Evolutionary conservation across 2,113 vertebrate genomes (phyloP).

Genomic region (Xiphophorus maculatus): DNA sequence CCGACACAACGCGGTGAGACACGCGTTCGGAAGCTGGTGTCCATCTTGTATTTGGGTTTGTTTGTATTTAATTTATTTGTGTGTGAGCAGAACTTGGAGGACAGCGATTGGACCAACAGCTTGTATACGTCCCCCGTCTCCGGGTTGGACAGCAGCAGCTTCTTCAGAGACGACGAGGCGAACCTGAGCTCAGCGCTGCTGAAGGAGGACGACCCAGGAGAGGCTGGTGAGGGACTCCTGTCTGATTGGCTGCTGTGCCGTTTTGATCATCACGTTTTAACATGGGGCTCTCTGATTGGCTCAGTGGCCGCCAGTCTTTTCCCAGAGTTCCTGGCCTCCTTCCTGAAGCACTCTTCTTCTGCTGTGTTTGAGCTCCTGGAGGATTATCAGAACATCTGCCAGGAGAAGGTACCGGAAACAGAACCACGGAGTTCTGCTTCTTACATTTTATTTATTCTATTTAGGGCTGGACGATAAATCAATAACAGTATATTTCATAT

Average conservation of each 20-base stretch:
- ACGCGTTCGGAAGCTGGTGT: not conserved
- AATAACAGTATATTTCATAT: too few species aligned
- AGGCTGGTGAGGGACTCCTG: slow-evolving; percentile 82
- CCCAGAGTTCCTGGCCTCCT: slow-evolving; percentile 89
- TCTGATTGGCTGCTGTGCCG: not conserved
- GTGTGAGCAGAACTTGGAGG: slow-evolving; percentile 82
- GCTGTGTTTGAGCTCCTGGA: slow-evolving; percentile 93
- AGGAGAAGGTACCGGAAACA: slow-evolving; percentile 78
- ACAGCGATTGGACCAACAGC: slow-evolving; percentile 87
- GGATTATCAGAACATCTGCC: slow-evolving; percentile 90
- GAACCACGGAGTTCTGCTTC: not conserved
- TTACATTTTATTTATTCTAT: too few species aligned
- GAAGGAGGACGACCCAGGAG: slow-evolving; percentile 94
- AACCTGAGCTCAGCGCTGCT: slow-evolving; percentile 88
- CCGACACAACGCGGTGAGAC: slow-evolving; percentile 52
- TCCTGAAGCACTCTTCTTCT: slow-evolving; percentile 89
- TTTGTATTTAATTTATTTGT: not conserved
- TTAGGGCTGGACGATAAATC: too few species aligned
- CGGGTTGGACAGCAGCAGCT: slow-evolving; percentile 78
- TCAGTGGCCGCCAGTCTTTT: slow-evolving; percentile 93
- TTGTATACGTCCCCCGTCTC: slow-evolving; percentile 79
- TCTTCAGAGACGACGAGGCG: slow-evolving; percentile 85
- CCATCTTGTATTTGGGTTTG: not conserved
- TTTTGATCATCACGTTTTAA: not conserved
- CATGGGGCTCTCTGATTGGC: slow-evolving; percentile 22